Conservation (phyloP, 2,113 vertebrate genomes). For the Emydocephalus ijimae region DNA sequence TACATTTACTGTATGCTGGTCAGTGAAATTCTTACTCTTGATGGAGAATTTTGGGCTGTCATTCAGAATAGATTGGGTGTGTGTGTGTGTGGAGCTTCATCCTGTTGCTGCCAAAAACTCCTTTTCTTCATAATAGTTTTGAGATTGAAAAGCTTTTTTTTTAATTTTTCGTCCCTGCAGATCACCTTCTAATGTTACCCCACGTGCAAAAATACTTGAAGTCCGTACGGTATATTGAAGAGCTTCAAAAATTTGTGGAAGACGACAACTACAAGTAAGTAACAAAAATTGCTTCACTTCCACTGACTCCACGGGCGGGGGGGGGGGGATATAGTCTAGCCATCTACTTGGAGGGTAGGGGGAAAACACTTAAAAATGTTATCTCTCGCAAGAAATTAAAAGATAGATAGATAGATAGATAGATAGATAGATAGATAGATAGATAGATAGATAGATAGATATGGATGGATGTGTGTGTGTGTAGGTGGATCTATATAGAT, state of each 20-base stretch:
- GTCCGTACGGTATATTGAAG: slow-evolving; percentile 93
- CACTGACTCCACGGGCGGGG: neutral
- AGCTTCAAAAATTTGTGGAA: slow-evolving; percentile 95
- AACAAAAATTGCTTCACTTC: neutral
- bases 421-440: too few relatives aligned
- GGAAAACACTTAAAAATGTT: neutral
- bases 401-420: too few relatives aligned
- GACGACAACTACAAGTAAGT: slow-evolving; percentile 97
- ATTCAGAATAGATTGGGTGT: neutral
- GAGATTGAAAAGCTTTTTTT: neutral
- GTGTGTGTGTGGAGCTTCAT: neutral
- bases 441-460: too few relatives aligned
- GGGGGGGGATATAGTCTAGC: neutral
- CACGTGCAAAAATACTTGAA: slow-evolving; percentile 94
- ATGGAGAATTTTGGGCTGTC: neutral
- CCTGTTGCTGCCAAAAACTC: neutral
- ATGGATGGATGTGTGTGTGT: too few relatives aligned
- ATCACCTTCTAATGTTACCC: slow-evolving; percentile 84
- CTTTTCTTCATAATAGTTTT: neutral
- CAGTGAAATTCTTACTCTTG: slow-evolving; percentile 14
- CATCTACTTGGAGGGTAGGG: neutral
- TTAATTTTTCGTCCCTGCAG: slow-evolving; percentile 57
- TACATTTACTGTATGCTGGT: too few relatives aligned
- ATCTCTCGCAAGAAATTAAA: neutral
- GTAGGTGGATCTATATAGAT: too few relatives aligned